Evolutionary conservation across 2,797 vertebrate genomes (phyloP), one percentile per base, ranked within the genome.

Genomic region (Toxotes lorentzi): DNA sequence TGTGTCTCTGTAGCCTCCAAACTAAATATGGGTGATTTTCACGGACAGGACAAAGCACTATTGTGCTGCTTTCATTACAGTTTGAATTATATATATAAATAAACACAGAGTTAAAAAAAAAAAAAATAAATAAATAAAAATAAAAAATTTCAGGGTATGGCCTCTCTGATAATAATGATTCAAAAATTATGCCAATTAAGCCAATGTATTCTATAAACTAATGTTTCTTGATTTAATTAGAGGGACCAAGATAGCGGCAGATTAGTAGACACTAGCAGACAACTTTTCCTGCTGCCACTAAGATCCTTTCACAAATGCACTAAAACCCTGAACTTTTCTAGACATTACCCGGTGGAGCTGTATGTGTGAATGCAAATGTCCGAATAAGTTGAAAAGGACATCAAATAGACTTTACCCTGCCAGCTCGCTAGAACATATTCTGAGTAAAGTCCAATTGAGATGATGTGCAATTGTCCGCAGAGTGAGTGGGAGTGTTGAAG

Each of bases 1-100:
- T 1, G 43, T 58, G 65, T 64, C 70, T 77, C 61, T 56, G 47
- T 8, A 66, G 68, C 40, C 62, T 78, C 76, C 53, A 75, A 81
- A 74, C 32, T 64, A 65, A 80, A 67, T 74, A 80, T 27, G 43
- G 51, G 45, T 7, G 5, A 64, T 79, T 60, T 51, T 62, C 4
- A 72, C 7, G 1, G 41, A 60, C 27, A 0, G 17, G 11, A 70
- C 70, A 76, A 74, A 58, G 34, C 11, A 10, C 30, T 21, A 60
- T 48, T 76, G 48, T 73, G 21, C 14, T 3, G 0, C 53, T 67
- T 63, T 40, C 19, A 68, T 12, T 45, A 43, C 10, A 81, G 24
- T n/a, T 30, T 43, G 0, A 21, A 53, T 81, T 40, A 70, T 21
- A 45, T n/a, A 59, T 27, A 47, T 48, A 30, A 3, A 30, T 3